These are phyloP conservation scores for Diadema setosum DNA, from an alignment of 35 echinoderm and acorn worm species.

Conservation along the genomic window DNA sequence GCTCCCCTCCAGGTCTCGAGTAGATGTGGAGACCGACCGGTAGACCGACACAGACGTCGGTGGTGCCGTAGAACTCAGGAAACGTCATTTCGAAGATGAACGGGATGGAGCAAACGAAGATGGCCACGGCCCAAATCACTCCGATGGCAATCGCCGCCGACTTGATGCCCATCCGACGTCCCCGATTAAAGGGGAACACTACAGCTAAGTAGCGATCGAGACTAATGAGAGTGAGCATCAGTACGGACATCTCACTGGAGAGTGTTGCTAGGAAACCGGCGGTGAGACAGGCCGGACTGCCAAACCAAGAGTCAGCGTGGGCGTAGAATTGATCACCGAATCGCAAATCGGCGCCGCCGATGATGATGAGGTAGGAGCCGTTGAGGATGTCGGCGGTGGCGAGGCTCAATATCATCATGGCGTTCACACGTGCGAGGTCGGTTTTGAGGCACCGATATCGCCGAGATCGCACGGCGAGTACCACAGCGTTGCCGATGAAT, in stretches of 20 bases:
- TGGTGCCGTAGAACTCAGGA: neutral
- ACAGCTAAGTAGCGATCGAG: conserved; percentile 5
- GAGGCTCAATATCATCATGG: conserved; percentile 13
- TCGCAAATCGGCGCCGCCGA: neutral
- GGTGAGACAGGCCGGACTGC: neutral
- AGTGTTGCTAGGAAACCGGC: conserved; percentile 25
- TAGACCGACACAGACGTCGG: conserved; percentile 28
- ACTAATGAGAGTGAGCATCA: conserved; percentile 38
- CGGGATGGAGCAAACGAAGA: neutral
- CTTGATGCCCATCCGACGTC: neutral
- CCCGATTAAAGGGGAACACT: conserved; percentile 24
- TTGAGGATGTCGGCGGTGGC: conserved; percentile 30
- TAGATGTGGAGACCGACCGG: neutral
- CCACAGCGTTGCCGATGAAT: conserved; percentile 21
- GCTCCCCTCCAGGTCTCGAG: neutral
- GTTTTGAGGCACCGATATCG: neutral
- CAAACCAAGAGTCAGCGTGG: neutral
- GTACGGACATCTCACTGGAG: conserved; percentile 35
- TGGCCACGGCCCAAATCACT: neutral
- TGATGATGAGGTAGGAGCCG: conserved; percentile 50
- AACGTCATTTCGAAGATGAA: neutral
- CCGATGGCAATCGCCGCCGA: neutral
- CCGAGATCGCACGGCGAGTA: neutral
- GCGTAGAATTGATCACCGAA: conserved; percentile 6
- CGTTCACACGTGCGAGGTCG: neutral